Evolutionary conservation across 2,888 invertebrate genomes (phyloP).

Genomic region (Himalopsyche kuldschensis): DNA sequence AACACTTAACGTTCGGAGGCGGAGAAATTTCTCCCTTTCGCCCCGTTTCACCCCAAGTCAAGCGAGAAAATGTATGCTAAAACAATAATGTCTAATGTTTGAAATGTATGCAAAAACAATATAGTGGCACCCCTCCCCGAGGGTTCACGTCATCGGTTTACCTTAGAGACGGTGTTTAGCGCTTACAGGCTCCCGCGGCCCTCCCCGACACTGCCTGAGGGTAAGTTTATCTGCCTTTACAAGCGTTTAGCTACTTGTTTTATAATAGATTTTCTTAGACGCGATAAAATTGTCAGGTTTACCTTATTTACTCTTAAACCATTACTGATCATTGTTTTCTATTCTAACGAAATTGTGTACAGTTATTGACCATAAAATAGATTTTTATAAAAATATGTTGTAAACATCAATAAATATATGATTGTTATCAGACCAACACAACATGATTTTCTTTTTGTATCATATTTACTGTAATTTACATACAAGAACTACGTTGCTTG

Average conservation of each 20-base stretch:
- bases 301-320: not conserved
- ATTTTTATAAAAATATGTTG: no score
- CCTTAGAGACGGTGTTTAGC: constrained; percentile 28
- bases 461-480: no score
- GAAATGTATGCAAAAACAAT: constrained; percentile 41
- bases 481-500: no score
- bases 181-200: not conserved
- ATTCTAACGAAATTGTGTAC: no score
- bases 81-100: constrained; percentile 40
- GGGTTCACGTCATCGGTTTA: constrained; percentile 25
- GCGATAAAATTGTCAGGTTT: not conserved
- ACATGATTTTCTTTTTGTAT: no score
- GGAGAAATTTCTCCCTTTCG: not conserved
- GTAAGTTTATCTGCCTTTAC: constrained; percentile 32
- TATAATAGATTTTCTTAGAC: constrained; percentile 34
- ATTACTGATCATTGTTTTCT: no score
- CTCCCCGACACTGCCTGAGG: constrained; percentile 11
- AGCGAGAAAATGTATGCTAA: constrained; percentile 38
- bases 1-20: constrained; percentile 14
- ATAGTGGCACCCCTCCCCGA: constrained; percentile 31
- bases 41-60: constrained; percentile 11
- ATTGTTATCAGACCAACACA: no score
- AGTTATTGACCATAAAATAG: no score
- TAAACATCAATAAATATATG: no score
- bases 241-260: constrained; percentile 36